Evolutionary conservation across 2,888 invertebrate species (phyloP), one percentile per base, ranked within the genome.

Genomic region (Acronicta alni): DNA sequence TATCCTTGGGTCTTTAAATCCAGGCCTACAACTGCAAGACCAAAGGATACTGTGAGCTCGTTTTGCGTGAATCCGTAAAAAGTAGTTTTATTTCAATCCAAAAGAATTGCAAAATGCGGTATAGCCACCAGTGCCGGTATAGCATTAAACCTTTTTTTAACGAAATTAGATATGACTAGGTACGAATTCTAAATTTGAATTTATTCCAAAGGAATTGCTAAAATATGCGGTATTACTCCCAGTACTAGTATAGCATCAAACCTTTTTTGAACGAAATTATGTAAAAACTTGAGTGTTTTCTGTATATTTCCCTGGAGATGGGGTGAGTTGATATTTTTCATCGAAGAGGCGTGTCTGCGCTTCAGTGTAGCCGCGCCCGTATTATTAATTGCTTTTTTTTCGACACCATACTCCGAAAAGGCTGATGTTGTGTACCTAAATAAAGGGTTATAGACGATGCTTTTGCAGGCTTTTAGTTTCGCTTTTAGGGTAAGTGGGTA

Each of bases 261-360:
- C 23, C 9, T 20, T 55, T 64, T 43, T 44, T 23, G 16, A 62
- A 63, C 42, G 16, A 53, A 67, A 45, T 57, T 38, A 45, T 35
- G 17, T 37, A 30, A 52, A 62, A 59, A 39, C 55, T 67, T 54
- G 53, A 51, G 39, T 54, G 58, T 54, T 64, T 74, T 75, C 60
- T 52, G 53, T 59, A 55, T 71, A 76, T 76, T 76, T 76, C 77
- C 75, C 75, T 26, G 0, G 75, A 68, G 75, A 66, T 66, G 46
- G 48, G 53, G 58, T 57, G 53, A 53, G 54, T 67, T 53, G 57
- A 68, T 45, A 61, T 76, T 67, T 69, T 76, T 68, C 66, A 75
- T 72, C 57, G 62, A 17, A 23, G 57, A 68, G 77, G 74, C 47
- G 76, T 64, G 77, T 66, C 61, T 43, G 7, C 37, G 49, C 8